Evolutionary conservation across 2,113 vertebrate species (phyloP).

Genomic region (Nothobranchius kuhntae): DNA sequence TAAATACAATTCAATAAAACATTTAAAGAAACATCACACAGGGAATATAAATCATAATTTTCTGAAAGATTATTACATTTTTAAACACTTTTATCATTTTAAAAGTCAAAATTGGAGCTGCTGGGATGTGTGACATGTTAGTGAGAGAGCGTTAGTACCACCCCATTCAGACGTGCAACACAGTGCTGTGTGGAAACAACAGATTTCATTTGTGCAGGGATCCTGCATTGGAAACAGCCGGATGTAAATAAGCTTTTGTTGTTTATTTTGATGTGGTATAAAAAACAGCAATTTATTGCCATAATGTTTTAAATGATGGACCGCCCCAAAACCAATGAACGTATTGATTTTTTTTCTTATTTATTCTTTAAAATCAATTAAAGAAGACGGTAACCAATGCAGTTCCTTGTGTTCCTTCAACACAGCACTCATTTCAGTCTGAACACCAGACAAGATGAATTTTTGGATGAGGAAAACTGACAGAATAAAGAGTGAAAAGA

Average conservation of each 20-base stretch:
- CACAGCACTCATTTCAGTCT: conserved; percentile 37
- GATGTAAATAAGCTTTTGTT: not conserved
- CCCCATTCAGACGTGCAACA: conserved; percentile 27
- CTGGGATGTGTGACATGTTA: conserved; percentile 11
- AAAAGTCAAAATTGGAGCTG: conserved; percentile 37
- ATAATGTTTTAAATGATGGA: not conserved
- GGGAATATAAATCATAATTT: not conserved
- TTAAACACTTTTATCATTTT: conserved; percentile 9
- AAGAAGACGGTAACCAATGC: not conserved
- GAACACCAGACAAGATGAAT: conserved; percentile 23
- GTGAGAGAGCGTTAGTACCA: not conserved
- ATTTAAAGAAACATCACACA: not conserved
- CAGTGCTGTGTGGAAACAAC: conserved; percentile 24
- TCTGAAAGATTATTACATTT: not conserved
- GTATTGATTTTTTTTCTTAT: conserved; percentile 1
- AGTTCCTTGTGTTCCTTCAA: conserved; percentile 5
- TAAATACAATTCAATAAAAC: not conserved
- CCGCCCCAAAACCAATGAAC: not conserved
- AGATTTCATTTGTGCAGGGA: not conserved
- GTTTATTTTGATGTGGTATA: not conserved
- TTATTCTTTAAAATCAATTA: not conserved
- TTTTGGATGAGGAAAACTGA: conserved; percentile 24
- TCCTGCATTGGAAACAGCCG: not conserved
- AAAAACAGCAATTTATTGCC: not conserved
- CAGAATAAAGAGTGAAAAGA: conserved; percentile 32